These are phyloP conservation scores for Meandrusa payeni DNA, from an alignment of 2,888 invertebrate genomes.

Conservation along the genomic window DNA sequence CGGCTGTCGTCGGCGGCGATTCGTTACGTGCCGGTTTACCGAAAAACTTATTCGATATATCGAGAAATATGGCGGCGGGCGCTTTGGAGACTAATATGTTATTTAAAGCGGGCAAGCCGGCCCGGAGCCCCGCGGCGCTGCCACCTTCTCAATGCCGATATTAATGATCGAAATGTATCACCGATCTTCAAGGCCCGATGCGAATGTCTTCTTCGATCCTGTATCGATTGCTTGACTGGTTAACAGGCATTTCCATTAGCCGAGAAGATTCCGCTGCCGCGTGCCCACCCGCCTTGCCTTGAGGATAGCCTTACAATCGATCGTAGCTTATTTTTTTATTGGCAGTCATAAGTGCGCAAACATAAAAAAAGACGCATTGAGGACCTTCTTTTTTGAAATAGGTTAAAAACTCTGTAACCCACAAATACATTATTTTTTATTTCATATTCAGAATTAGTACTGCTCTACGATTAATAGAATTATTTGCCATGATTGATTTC, in stretches of 20 bases:
- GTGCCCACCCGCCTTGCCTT: conserved; percentile 14
- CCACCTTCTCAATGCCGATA: conserved; percentile 67
- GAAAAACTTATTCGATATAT: conserved; percentile 55
- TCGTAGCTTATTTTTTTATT: too few species aligned
- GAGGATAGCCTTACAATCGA: too few species aligned
- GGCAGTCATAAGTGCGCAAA: too few species aligned
- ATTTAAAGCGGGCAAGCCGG: conserved; percentile 56
- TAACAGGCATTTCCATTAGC: conserved; percentile 25
- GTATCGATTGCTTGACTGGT: conserved; percentile 36
- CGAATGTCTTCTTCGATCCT: conserved; percentile 55
- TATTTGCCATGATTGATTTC: too few species aligned
- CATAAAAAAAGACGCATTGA: too few species aligned
- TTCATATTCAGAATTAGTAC: too few species aligned
- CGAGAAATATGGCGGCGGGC: conserved; percentile 68
- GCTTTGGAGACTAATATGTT: conserved; percentile 73
- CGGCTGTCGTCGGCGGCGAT: conserved; percentile 66
- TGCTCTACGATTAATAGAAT: too few species aligned
- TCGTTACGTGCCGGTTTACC: conserved; percentile 70
- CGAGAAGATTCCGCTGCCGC: conserved; percentile 1
- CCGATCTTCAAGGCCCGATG: conserved; percentile 42
- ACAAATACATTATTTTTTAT: too few species aligned
- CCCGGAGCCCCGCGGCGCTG: conserved; percentile 64
- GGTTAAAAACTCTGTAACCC: too few species aligned
- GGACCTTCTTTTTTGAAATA: too few species aligned
- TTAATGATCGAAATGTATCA: conserved; percentile 69